Evolutionary conservation across 2,113 vertebrate species (phyloP), one percentile per base, ranked within the genome.

Genomic region (Anas platyrhynchos): DNA sequence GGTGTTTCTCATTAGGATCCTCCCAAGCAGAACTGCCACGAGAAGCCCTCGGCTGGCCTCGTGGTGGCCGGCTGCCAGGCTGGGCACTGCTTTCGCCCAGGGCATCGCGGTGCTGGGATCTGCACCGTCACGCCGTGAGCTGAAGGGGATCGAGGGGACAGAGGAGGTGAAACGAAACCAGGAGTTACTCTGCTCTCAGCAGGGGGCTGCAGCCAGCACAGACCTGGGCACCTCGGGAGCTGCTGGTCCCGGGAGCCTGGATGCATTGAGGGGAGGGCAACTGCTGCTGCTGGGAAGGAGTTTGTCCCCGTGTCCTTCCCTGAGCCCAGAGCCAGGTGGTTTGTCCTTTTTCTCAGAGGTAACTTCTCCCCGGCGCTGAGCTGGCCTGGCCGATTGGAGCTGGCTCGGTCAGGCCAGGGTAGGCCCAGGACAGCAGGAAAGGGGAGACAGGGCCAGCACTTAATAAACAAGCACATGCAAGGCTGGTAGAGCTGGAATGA

Each of bases 151-250:
- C 27, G 4, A 2, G 11, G 32, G 41, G 27, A 72, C 65, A 38
- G 41, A 65, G 74, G 41, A 80, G 9, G 22, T 50, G 12, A 71
- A 93, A 67, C 2, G n/a, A 46, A 82, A 46, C 21, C 38, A 23
- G 1, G 23, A 73, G 38, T 5, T 21, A 34, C 13, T 22, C 38
- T 20, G 13, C 22, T 52, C 58, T 43, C 0, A 1, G 54, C 2
- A 1, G 12, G 6, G 34, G 44, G 80, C 22, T 73, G 63, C 55
- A 72, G 56, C 43, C 63, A 85, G 73, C 41, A 89, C 21, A 74
- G 74, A 41, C 1, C 6, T 0, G 0, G 52, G 54, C n/a, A 72
- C 46, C 29, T 29, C 1, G 0, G 17, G 58, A 65, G 56, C 46
- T 75, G 69, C 44, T 34, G 14, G 48, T 75, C 58, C 43, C n/a